A percentile compares a stretch with the other conserved stretches of the same genome.
Conservation (phyloP, 2,888 invertebrate genomes). For the Fragum whitleyi region DNA sequence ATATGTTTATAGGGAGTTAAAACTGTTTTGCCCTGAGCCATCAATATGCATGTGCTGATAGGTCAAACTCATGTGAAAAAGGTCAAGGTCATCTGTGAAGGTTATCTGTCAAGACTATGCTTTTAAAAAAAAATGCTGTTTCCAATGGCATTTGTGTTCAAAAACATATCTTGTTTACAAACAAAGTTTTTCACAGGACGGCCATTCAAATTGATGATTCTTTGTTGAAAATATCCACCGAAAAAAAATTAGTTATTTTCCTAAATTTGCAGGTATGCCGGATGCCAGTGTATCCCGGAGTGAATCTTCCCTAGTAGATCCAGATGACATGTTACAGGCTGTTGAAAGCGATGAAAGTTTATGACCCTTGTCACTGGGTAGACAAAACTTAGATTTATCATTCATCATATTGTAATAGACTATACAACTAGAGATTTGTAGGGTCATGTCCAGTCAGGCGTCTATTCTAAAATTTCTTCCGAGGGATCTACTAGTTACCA, state of each 20-base stretch:
- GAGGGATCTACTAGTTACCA: no score
- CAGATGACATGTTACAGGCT: conserved; percentile 83
- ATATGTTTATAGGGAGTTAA: no score
- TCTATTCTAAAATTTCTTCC: neutral
- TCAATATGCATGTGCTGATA: no score
- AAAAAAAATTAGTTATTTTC: no score
- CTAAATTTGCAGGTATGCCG: conserved; percentile 47
- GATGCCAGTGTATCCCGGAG: conserved; percentile 49
- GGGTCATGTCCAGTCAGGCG: neutral
- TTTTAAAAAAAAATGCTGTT: no score
- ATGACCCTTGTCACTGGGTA: conserved; percentile 68
- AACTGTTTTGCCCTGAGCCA: no score
- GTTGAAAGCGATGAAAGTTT: conserved; percentile 85
- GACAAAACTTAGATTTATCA: conserved; percentile 2
- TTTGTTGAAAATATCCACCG: no score
- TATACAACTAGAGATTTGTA: neutral
- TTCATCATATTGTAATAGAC: neutral
- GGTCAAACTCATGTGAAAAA: no score
- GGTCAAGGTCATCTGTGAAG: no score
- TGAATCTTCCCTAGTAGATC: conserved; percentile 58
- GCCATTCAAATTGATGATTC: no score
- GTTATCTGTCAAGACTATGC: no score
- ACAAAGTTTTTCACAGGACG: no score
- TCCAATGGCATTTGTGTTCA: neutral
- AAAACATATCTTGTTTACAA: neutral